Evolutionary conservation across 2,888 invertebrate species (phyloP).

Genomic region (Gari tellinella): DNA sequence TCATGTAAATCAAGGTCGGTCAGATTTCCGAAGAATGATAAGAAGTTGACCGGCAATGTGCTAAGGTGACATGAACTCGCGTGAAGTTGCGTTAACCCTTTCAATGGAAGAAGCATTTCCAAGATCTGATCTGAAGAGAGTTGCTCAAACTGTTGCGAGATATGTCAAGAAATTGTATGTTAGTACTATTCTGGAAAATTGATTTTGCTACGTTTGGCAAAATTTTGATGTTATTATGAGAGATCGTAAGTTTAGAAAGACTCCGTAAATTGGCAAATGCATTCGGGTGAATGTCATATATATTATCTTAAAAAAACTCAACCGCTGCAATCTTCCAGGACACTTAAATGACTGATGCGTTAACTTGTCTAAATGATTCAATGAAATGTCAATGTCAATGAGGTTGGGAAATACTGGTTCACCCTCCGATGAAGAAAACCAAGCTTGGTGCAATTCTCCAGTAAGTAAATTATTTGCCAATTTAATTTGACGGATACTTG

Average conservation of each 20-base stretch:
- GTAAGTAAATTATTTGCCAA: conserved; percentile 1
- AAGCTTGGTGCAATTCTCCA: neutral
- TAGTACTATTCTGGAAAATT: conserved; percentile 21
- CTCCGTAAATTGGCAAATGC: neutral
- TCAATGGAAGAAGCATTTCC: conserved; percentile 13
- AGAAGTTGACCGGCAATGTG: conserved; percentile 1
- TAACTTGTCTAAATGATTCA: conserved; percentile 4
- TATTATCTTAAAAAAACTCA: neutral
- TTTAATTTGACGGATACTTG: neutral
- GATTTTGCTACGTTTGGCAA: neutral
- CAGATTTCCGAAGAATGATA: conserved; percentile 10
- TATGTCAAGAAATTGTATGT: conserved; percentile 9
- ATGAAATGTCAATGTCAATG: neutral
- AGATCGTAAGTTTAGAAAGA: neutral
- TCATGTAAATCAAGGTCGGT: conserved; percentile 13
- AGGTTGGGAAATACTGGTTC: conserved; percentile 4
- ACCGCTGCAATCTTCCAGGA: neutral
- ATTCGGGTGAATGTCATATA: conserved; percentile 1
- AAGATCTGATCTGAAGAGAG: neutral
- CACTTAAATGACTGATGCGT: neutral
- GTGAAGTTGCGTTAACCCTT: conserved; percentile 12
- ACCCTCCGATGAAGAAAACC: neutral
- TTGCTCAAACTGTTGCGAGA: conserved; percentile 9
- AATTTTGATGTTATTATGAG: conserved; percentile 5
- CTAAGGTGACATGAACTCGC: conserved; percentile 1